Conservation (phyloP, 2,888 invertebrate genomes). For the Oscheius sp. region DNA sequence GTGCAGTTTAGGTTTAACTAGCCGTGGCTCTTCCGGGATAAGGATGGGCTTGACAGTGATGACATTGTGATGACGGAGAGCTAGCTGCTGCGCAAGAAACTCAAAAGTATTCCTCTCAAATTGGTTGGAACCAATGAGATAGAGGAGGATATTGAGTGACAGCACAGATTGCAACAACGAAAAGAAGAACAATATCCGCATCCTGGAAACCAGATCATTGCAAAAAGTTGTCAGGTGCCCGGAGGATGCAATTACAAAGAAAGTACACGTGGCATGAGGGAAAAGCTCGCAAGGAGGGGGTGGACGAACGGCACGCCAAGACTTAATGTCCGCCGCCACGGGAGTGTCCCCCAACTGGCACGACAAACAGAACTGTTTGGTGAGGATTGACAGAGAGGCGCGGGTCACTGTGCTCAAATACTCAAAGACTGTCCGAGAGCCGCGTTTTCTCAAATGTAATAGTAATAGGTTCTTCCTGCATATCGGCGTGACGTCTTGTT, state of each 20-base stretch:
- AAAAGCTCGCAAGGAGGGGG: slow-evolving; percentile 6
- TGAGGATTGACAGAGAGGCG: slow-evolving; percentile 31
- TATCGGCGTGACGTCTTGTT: not conserved
- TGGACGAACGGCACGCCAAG: slow-evolving; percentile 31
- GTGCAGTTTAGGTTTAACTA: slow-evolving; percentile 70
- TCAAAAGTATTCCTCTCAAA: slow-evolving; percentile 69
- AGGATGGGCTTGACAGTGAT: slow-evolving; percentile 70
- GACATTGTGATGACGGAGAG: slow-evolving; percentile 56
- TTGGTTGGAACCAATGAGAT: slow-evolving; percentile 71
- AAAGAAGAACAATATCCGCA: slow-evolving; percentile 22
- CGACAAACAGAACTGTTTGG: slow-evolving; percentile 35
- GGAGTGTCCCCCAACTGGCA: slow-evolving; percentile 30
- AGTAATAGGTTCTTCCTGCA: not conserved
- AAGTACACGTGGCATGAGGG: slow-evolving; percentile 22
- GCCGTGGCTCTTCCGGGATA: slow-evolving; percentile 72
- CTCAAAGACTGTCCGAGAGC: not conserved
- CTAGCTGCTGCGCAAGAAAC: slow-evolving; percentile 71
- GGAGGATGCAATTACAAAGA: not conserved
- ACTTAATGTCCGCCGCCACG: slow-evolving; percentile 31
- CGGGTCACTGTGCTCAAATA: slow-evolving; percentile 32
- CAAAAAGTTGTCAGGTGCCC: slow-evolving; percentile 16
- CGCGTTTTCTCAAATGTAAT: too few relatives aligned
- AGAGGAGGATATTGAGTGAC: slow-evolving; percentile 67
- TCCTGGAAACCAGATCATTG: slow-evolving; percentile 19
- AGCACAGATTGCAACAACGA: slow-evolving; percentile 12